Evolutionary conservation across 2,113 vertebrate species (phyloP).

Genomic region (Vicugna pacos): DNA sequence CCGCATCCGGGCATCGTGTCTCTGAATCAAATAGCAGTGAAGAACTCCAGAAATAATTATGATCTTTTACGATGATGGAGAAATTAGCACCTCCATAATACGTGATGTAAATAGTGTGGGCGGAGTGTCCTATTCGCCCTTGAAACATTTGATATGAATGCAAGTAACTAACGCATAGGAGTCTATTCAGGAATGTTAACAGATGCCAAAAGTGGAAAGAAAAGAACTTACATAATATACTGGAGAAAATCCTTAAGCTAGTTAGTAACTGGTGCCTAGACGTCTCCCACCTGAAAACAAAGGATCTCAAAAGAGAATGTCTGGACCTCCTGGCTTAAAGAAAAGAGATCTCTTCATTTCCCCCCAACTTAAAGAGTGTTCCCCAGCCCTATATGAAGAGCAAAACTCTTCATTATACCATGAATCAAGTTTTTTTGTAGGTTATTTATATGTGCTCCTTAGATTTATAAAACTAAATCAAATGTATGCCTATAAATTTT

Average conservation of each 20-base stretch:
- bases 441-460: neutral
- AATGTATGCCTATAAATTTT: neutral
- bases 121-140: slow-evolving; percentile 44
- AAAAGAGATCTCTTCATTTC: neutral
- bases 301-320: neutral
- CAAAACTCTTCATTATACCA: neutral
- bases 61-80: slow-evolving; percentile 61
- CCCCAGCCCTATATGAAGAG: neutral
- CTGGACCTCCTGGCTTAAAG: neutral
- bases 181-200: slow-evolving; percentile 17
- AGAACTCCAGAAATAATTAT: slow-evolving; percentile 73
- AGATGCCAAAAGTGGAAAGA: neutral
- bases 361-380: neutral
- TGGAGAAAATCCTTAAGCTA: neutral
- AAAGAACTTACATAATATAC: neutral
- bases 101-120: neutral
- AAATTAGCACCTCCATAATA: slow-evolving; percentile 64
- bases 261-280: neutral
- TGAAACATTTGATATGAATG: slow-evolving; percentile 57
- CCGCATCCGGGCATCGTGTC: slow-evolving; percentile 18
- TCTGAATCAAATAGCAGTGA: slow-evolving; percentile 58
- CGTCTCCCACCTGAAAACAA: neutral
- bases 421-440: neutral
- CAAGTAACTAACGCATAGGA: neutral
- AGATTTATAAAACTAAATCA: slow-evolving; percentile 15